A percentile compares a stretch with the other conserved stretches of the same genome.
phyloP scores from a whole-genome alignment of 1,140 invertebrate species.

The Pemphigus obesinymphae region DNA sequence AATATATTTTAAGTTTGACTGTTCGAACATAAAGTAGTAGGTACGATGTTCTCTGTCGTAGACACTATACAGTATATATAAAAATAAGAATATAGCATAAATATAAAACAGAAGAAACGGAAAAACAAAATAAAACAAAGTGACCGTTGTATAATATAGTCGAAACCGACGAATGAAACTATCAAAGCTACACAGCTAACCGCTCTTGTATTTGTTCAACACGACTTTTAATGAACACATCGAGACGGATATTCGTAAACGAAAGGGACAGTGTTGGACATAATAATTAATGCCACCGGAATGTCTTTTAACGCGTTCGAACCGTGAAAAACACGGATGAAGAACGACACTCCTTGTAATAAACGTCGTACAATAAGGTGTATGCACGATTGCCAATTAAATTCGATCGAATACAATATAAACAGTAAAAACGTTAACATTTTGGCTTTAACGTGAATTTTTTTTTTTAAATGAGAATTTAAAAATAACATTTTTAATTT shows the following conservation, averaged over 20 bases:
- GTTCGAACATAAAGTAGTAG: not conserved
- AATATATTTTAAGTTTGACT: no score
- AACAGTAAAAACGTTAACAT: not conserved
- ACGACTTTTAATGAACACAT: constrained; percentile 9
- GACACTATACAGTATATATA: not conserved
- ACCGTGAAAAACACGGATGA: not conserved
- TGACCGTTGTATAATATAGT: not conserved
- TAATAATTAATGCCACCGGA: not conserved
- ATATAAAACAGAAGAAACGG: not conserved
- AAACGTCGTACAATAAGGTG: no score
- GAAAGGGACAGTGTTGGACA: not conserved
- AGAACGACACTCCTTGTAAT: not conserved
- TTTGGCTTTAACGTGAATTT: not conserved
- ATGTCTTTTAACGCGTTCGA: constrained; percentile 17
- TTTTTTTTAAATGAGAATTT: no score
- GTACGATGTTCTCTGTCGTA: not conserved
- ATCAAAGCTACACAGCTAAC: not conserved
- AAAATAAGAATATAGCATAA: not conserved
- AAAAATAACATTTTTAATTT: not conserved
- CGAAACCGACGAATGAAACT: not conserved
- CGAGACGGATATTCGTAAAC: constrained; percentile 11
- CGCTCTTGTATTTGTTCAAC: not conserved
- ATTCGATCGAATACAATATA: constrained; percentile 14
- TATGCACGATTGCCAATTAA: not conserved
- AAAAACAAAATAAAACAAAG: not conserved